Percentiles rank a stretch among this genome's conserved stretches.
Evolutionary conservation across 2,888 invertebrate species (phyloP).

Genomic region (Drosophila macrothrix): DNA sequence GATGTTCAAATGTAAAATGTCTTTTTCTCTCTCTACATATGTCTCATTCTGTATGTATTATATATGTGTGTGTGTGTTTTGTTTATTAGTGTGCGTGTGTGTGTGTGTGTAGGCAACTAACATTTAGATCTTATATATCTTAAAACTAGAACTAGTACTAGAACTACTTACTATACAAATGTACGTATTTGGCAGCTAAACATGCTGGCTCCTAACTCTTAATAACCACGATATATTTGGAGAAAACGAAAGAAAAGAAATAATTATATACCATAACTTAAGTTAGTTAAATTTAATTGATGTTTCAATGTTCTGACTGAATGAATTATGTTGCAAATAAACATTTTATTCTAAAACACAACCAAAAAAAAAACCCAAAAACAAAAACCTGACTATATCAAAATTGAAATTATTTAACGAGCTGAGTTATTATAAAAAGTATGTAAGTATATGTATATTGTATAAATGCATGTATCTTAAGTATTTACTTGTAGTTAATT

Average conservation of each 20-base stretch:
- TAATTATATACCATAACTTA: conserved; percentile 45
- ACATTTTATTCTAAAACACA: conserved; percentile 68
- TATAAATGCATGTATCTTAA: conserved; percentile 30
- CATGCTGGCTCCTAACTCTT: conserved; percentile 43
- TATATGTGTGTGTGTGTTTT: conserved; percentile 32
- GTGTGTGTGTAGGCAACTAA: conserved; percentile 43
- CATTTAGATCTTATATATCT: conserved; percentile 28
- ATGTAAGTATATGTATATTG: conserved; percentile 38
- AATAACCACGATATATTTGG: conserved; percentile 22
- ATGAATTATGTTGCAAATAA: conserved; percentile 75
- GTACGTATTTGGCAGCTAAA: conserved; percentile 47
- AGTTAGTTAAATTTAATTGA: conserved; percentile 74
- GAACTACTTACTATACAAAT: conserved; percentile 38
- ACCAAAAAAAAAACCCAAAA: conserved; percentile 10
- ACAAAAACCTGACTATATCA: not conserved
- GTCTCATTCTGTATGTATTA: conserved; percentile 42
- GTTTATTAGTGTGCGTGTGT: conserved; percentile 37
- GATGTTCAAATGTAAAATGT: conserved; percentile 36
- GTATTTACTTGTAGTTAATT: not conserved
- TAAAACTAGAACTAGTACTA: conserved; percentile 49
- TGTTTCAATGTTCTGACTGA: conserved; percentile 77
- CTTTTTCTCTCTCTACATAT: conserved; percentile 15
- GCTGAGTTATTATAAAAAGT: conserved; percentile 8
- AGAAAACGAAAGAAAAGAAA: conserved; percentile 31
- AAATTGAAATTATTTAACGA: conserved; percentile 19